A percentile compares a stretch with the other conserved stretches of the same genome.
Evolutionary conservation across 2,888 invertebrate genomes (phyloP).

Genomic region (Scelioninae gen. 1): DNA sequence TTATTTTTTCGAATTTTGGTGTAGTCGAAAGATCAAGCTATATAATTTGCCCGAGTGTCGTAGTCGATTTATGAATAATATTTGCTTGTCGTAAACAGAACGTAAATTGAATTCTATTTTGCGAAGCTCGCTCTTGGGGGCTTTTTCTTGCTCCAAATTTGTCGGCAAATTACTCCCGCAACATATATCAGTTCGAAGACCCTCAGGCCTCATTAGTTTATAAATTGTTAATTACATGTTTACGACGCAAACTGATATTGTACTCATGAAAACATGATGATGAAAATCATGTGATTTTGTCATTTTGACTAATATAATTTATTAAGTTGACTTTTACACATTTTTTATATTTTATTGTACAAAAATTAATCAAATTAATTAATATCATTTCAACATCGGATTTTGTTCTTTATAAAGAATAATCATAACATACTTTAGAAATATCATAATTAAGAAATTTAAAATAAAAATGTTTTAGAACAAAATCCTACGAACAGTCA

Average conservation of each 20-base stretch:
- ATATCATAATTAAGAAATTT: too few species aligned
- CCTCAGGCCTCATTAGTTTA: neutral
- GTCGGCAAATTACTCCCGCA: too few species aligned
- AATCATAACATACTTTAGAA: too few species aligned
- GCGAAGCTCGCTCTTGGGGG: neutral
- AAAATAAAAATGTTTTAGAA: too few species aligned
- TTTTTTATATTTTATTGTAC: too few species aligned
- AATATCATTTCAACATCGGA: too few species aligned
- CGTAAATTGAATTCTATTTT: slow-evolving; percentile 20
- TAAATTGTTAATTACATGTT: slow-evolving; percentile 1
- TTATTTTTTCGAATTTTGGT: slow-evolving; percentile 33
- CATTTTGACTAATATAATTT: too few species aligned
- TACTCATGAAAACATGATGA: neutral
- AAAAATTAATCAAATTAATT: too few species aligned
- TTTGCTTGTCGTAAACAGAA: slow-evolving; percentile 32
- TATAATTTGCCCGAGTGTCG: slow-evolving; percentile 20
- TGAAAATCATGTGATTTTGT: neutral
- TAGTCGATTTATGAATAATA: slow-evolving; percentile 30
- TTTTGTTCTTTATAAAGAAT: too few species aligned
- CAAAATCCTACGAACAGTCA: too few species aligned
- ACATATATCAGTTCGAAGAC: neutral
- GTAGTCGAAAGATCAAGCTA: slow-evolving; percentile 4
- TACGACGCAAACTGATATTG: neutral
- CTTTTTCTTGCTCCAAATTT: neutral
- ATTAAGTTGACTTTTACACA: too few species aligned